Conservation (phyloP, 2,888 invertebrate species). For the Limnephilus auricula region DNA sequence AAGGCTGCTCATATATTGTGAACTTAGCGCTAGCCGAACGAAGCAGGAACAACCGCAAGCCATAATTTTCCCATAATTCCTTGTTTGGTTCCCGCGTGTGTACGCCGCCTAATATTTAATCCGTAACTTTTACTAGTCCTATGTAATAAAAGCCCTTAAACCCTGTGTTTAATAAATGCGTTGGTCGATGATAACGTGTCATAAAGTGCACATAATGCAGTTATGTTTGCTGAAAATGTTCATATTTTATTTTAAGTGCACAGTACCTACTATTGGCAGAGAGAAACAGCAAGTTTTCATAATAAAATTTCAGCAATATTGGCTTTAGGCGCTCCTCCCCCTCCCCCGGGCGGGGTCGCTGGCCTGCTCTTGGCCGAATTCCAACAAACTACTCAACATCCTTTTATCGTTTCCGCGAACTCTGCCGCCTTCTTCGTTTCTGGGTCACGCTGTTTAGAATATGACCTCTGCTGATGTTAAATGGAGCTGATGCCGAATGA, state of each 20-base stretch:
- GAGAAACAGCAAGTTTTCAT: not conserved
- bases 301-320: not conserved
- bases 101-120: too few species aligned
- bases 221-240: not conserved
- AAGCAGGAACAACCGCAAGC: too few species aligned
- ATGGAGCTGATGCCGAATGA: not conserved
- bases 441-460: constrained; percentile 23
- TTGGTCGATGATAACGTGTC: not conserved
- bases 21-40: too few species aligned
- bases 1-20: too few species aligned
- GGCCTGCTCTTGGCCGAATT: constrained; percentile 59
- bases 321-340: constrained; percentile 16
- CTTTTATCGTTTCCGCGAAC: constrained; percentile 28
- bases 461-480: not conserved
- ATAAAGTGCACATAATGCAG: not conserved
- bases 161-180: too few species aligned
- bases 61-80: too few species aligned
- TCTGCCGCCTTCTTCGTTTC: constrained; percentile 24
- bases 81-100: too few species aligned
- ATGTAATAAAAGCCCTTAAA: too few species aligned
- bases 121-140: too few species aligned
- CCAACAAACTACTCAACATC: constrained; percentile 50
- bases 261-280: not conserved
- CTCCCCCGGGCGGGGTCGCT: constrained; percentile 41
- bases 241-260: not conserved